phyloP scores from a whole-genome alignment of 92 coral and sea anemone genomes.

The Umimayanthus chanpuru region DNA sequence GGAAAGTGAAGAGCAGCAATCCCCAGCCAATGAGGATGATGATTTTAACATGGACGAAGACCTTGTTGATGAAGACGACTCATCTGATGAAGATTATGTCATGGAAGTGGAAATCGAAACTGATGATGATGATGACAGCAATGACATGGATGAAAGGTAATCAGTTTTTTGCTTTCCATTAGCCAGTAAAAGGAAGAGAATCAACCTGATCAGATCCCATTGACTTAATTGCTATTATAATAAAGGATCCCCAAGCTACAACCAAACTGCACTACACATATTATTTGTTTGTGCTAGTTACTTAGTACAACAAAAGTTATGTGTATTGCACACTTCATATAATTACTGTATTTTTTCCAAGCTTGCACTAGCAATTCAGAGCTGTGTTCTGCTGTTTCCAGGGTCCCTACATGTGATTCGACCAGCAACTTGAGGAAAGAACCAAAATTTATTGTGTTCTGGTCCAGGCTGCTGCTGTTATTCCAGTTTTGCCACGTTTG shows the following conservation, averaged over 20 bases:
- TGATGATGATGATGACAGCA: background rate
- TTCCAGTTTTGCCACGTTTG: conserved; percentile 37
- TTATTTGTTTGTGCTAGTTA: background rate
- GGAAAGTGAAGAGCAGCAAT: too few species aligned
- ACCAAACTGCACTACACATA: background rate
- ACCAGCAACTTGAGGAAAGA: background rate
- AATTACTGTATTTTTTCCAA: background rate
- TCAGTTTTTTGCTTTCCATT: background rate
- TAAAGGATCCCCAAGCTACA: too few species aligned
- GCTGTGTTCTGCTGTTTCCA: too few species aligned
- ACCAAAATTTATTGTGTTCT: conserved; percentile 30
- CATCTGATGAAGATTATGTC: background rate
- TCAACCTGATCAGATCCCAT: too few species aligned
- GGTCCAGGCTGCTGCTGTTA: conserved; percentile 34
- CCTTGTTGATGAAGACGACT: background rate
- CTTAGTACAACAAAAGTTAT: background rate
- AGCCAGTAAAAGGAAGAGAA: background rate
- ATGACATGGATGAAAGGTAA: conserved; percentile 4
- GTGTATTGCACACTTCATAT: background rate
- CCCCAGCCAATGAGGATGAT: too few species aligned
- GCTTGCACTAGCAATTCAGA: too few species aligned
- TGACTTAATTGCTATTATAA: too few species aligned
- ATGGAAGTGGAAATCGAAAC: background rate
- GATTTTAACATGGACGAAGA: background rate
- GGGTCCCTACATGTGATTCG: too few species aligned